Evolutionary conservation across 2,888 invertebrate genomes (phyloP), one percentile per base, ranked within the genome.

Genomic region (Pachycephus smyrnensis): DNA sequence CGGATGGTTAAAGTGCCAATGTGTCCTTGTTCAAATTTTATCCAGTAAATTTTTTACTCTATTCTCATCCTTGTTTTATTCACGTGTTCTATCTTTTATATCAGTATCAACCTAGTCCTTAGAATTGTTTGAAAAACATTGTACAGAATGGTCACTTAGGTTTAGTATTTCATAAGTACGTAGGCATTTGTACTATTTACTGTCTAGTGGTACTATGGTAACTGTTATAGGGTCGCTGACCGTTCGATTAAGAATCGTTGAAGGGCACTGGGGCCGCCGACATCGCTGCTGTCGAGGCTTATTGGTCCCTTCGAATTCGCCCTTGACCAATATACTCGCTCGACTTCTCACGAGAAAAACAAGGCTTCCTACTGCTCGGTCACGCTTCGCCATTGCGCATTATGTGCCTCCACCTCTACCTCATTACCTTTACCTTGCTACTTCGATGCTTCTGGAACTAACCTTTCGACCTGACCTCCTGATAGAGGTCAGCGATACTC

Each of bases 291-390:
- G 80, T 55, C 23, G 55, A 55, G 55, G 6, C 55, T 55, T 9
- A 23, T 80, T 75, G 77, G 73, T 73, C 75, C 75, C 55, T 75
- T 69, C 35, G 73, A 69, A 73, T 69, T 40, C 69, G 75, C 55
- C 80, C 80, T 81, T 81, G 81, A 77, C 80, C 77, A 77, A 80
- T 76, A 81, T 81, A 68, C 55, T 23, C 55, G 55, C 55, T 55
- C 55, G 55, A 55, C 55, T 55, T 55, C 23, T 23, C 55, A 55
- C 55, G 55, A 55, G 55, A 55, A 55, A 55, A 23, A 55, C 55
- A 55, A 55, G 55, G 55, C 55, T 55, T 55, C 55, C 23, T 55
- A 23, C 23, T 55, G 55, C 55, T 55, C 23, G 55, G 55, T 55
- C 55, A 55, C 55, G 55, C 55, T 55, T 55, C 55, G 55, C 55